Conservation (phyloP, 2,113 vertebrate species). For the Lagopus leucura region DNA sequence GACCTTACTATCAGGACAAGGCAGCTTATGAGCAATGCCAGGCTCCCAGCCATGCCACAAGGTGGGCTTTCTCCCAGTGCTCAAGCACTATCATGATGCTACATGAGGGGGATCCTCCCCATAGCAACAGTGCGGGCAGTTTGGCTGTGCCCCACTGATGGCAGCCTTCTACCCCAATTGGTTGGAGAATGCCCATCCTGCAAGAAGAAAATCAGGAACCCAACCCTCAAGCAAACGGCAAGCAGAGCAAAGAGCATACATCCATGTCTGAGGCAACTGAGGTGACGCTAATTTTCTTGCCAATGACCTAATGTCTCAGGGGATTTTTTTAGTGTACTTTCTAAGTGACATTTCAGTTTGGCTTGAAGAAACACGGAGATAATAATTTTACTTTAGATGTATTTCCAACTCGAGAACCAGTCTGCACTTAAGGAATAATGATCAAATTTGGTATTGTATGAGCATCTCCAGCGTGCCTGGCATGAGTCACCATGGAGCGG, state of each 20-base stretch:
- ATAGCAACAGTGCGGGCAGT: background rate
- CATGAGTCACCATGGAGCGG: background rate
- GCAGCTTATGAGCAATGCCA: too few species aligned
- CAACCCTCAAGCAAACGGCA: background rate
- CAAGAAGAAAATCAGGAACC: background rate
- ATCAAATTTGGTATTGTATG: background rate
- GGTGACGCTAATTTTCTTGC: slow-evolving; percentile 27
- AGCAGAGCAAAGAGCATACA: background rate
- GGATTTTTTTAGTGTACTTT: background rate
- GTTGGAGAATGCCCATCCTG: background rate
- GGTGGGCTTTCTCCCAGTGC: background rate
- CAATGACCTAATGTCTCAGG: slow-evolving; percentile 31
- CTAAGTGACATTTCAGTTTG: slow-evolving; percentile 22
- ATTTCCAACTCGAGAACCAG: background rate
- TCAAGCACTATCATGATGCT: background rate
- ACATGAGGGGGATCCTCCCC: background rate
- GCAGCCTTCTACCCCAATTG: background rate
- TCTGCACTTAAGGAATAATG: background rate
- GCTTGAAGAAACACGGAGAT: slow-evolving; percentile 35
- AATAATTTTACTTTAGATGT: background rate
- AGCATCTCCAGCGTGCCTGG: background rate
- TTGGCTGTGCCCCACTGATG: background rate
- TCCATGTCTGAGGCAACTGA: background rate
- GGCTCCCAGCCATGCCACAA: background rate
- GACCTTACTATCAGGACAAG: background rate